A percentile compares a stretch with the other conserved stretches of the same genome.
Evolutionary conservation across 2,797 vertebrate genomes (phyloP).

Genomic region (Pantherophis vulpinus): DNA sequence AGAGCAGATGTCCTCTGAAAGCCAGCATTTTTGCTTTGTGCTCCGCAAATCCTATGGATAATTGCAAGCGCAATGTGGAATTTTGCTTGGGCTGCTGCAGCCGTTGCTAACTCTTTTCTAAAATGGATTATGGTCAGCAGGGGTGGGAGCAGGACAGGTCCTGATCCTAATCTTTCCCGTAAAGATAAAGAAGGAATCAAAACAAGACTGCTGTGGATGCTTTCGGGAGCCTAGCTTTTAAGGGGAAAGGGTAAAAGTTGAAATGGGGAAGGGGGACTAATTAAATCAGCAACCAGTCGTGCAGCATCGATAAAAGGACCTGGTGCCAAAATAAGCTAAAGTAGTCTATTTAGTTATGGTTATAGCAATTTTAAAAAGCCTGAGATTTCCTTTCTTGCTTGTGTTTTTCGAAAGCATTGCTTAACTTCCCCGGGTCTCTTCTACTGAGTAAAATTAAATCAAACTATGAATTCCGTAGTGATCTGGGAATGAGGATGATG

Average conservation of each 20-base stretch:
- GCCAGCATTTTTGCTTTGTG: slow-evolving; percentile 66
- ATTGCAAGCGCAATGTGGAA: slow-evolving; percentile 58
- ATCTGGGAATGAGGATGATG: background rate
- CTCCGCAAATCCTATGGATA: slow-evolving; percentile 64
- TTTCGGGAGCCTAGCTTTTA: slow-evolving; percentile 64
- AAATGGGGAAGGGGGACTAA: slow-evolving; percentile 56
- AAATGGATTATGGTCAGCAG: slow-evolving; percentile 57
- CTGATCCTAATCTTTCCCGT: slow-evolving; percentile 68
- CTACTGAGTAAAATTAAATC: slow-evolving; percentile 31
- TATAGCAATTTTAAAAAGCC: slow-evolving; percentile 17
- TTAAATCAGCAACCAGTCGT: slow-evolving; percentile 62
- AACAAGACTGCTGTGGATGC: slow-evolving; percentile 65
- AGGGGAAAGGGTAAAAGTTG: slow-evolving; percentile 69
- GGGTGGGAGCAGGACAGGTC: slow-evolving; percentile 10
- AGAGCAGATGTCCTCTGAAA: slow-evolving; percentile 71
- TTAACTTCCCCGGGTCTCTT: background rate
- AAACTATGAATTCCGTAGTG: slow-evolving; percentile 29
- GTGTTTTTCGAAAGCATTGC: slow-evolving; percentile 15
- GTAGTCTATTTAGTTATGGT: slow-evolving; percentile 28
- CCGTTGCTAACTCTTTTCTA: slow-evolving; percentile 60
- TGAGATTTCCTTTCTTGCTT: slow-evolving; percentile 30
- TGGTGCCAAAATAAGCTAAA: slow-evolving; percentile 48
- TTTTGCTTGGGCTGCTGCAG: slow-evolving; percentile 52
- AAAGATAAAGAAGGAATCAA: slow-evolving; percentile 71
- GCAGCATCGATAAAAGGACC: slow-evolving; percentile 50